Evolutionary conservation across 2,888 invertebrate species (phyloP).

Genomic region (Tipula unca): DNA sequence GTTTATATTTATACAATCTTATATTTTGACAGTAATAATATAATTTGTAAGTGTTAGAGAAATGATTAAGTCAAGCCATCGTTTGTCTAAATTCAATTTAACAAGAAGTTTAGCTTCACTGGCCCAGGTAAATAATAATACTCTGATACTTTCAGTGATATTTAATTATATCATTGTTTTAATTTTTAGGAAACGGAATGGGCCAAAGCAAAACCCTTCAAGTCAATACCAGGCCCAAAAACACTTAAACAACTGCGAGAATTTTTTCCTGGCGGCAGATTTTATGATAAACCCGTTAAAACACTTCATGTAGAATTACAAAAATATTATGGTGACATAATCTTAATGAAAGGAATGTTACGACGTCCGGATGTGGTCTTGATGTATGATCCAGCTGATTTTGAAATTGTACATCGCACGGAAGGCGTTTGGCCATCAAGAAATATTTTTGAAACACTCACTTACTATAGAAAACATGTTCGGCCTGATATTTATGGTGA

Average conservation of each 20-base stretch:
- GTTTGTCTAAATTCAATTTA: no score
- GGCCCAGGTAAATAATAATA: no score
- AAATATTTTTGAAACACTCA: constrained; percentile 20
- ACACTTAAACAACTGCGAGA: neutral
- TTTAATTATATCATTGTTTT: no score
- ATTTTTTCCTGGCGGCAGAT: constrained; percentile 16
- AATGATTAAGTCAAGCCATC: no score
- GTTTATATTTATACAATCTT: no score
- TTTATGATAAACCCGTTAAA: neutral
- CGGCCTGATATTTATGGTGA: constrained; percentile 28
- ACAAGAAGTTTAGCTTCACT: no score
- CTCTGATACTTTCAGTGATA: no score
- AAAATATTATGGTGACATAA: neutral
- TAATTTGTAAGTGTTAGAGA: no score
- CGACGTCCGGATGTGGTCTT: neutral
- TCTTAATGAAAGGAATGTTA: neutral
- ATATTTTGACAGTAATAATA: no score
- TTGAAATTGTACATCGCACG: constrained; percentile 16
- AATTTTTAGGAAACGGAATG: no score
- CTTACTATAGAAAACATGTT: constrained; percentile 15
- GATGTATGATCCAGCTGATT: constrained; percentile 17
- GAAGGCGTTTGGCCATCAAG: constrained; percentile 21
- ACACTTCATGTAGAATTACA: neutral
- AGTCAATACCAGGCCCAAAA: neutral
- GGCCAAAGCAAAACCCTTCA: constrained; percentile 8